Evolutionary conservation across 1,140 invertebrate species (phyloP).

Genomic region (Brachionus manjavacas): DNA sequence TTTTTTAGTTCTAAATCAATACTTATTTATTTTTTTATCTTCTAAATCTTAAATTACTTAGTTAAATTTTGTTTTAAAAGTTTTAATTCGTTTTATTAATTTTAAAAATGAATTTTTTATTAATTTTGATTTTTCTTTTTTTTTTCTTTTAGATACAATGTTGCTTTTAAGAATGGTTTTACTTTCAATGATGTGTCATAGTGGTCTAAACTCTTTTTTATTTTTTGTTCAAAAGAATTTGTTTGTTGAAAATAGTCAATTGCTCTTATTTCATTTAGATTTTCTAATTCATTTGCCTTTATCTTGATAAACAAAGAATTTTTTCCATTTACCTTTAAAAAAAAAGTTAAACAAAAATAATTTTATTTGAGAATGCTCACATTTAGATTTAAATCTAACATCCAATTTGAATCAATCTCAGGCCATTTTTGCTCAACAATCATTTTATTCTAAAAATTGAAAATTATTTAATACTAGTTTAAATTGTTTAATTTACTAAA

Average conservation of each 20-base stretch:
- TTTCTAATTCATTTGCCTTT: not conserved
- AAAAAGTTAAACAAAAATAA: not conserved
- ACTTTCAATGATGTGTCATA: not conserved
- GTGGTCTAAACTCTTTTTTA: not conserved
- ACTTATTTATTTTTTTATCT: too few relatives aligned
- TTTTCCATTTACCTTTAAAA: not conserved
- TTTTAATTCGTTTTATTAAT: too few relatives aligned
- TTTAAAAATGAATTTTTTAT: too few relatives aligned
- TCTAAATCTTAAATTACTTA: too few relatives aligned
- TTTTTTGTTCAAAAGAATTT: not conserved
- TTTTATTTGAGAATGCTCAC: not conserved
- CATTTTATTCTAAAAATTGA: not conserved
- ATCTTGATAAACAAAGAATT: not conserved
- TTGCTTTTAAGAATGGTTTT: conserved; percentile 5
- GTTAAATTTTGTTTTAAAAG: too few relatives aligned
- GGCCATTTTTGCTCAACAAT: conserved; percentile 14
- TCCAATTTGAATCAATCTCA: conserved; percentile 5
- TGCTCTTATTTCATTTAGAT: not conserved
- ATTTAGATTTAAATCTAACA: conserved; percentile 7
- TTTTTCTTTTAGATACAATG: conserved; percentile 27
- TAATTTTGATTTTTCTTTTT: not conserved
- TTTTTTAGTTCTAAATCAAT: too few relatives aligned
- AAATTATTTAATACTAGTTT: not conserved
- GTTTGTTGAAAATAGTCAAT: not conserved
- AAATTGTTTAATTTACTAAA: not conserved